These are phyloP conservation scores for Rafetus swinhoei DNA, from an alignment of 2,113 vertebrate genomes.

Conservation along the genomic window DNA sequence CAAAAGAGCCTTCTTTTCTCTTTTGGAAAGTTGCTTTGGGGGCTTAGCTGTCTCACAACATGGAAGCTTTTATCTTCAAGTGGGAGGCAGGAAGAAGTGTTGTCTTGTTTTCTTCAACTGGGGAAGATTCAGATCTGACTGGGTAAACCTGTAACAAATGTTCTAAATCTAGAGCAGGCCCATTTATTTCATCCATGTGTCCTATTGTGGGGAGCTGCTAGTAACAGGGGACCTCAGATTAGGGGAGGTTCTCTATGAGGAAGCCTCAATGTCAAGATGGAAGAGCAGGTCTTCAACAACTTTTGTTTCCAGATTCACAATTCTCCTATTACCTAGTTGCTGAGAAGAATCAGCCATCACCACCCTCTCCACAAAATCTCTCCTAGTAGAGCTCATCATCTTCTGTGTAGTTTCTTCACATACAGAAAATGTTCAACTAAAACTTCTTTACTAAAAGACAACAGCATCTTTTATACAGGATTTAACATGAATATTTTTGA, in stretches of 20 bases:
- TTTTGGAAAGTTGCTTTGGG: background rate
- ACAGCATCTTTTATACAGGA: background rate
- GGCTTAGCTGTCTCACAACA: background rate
- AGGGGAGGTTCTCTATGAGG: slow-evolving; percentile 41
- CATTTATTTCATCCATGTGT: slow-evolving; percentile 25
- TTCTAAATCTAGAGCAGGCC: slow-evolving; percentile 43
- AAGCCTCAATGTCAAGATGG: slow-evolving; percentile 25
- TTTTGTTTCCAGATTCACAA: background rate
- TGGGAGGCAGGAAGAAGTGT: background rate
- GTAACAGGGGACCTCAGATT: slow-evolving; percentile 53
- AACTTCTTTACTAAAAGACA: background rate
- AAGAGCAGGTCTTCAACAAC: slow-evolving; percentile 34
- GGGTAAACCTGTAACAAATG: slow-evolving; percentile 22
- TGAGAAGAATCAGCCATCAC: background rate
- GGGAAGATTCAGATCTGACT: slow-evolving; percentile 29
- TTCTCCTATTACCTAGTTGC: background rate
- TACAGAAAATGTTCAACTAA: background rate
- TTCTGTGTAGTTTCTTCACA: background rate
- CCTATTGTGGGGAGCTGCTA: background rate
- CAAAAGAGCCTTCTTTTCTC: background rate
- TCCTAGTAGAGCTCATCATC: background rate
- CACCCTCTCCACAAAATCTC: background rate
- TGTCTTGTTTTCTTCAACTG: background rate
- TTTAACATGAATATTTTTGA: background rate
- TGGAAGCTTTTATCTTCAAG: background rate